Conservation (phyloP, 2,113 vertebrate genomes). For the Candoia aspera region DNA sequence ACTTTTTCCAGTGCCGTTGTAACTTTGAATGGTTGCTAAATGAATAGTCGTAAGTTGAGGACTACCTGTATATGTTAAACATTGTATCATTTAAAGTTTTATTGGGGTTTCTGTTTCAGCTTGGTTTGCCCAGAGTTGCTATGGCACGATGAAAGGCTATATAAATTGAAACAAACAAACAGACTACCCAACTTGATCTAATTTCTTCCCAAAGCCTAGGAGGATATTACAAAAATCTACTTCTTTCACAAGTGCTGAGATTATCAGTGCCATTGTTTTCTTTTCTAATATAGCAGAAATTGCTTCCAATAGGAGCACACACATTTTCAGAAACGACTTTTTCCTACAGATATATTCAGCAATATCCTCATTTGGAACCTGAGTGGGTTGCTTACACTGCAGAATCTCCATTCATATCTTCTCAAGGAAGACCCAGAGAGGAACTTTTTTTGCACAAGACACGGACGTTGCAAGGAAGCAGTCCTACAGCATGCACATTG, state of each 20-base stretch:
- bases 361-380: background rate
- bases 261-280: background rate
- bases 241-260: background rate
- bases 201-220: background rate
- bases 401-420: background rate
- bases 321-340: background rate
- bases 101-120: background rate
- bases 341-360: background rate
- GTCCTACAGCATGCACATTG: slow-evolving; percentile 25
- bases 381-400: background rate
- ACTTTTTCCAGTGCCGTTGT: no score
- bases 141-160: background rate
- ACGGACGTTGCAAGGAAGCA: background rate
- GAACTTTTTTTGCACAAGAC: no score
- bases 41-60: no score
- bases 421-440: background rate
- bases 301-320: background rate
- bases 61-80: background rate
- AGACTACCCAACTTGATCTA: background rate
- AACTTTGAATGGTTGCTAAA: no score
- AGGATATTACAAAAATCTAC: background rate
- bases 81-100: background rate
- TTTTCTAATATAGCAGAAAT: background rate
- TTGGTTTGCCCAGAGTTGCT: background rate
- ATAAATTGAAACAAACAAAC: background rate